A percentile compares a stretch with the other conserved stretches of the same genome.
These are phyloP conservation scores for Nannospalax galili DNA, from an alignment of 2,113 vertebrate genomes.

Conservation along the genomic window DNA sequence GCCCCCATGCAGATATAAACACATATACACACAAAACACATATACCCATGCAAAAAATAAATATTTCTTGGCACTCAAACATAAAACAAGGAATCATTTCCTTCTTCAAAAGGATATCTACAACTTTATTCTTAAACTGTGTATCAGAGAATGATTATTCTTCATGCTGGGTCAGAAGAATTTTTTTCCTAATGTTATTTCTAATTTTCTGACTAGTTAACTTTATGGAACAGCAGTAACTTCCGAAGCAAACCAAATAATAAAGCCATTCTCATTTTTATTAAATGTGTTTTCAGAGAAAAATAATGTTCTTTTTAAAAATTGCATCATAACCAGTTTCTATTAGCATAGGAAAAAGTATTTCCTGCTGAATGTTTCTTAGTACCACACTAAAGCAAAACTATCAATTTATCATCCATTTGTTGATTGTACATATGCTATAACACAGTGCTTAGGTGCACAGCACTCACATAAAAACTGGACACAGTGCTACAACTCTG, in stretches of 20 bases:
- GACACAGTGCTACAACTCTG: too few species aligned
- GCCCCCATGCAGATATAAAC: neutral
- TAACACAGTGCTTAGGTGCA: too few species aligned
- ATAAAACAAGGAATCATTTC: neutral
- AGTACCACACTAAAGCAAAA: neutral
- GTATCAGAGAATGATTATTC: neutral
- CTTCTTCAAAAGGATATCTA: neutral
- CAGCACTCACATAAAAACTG: neutral
- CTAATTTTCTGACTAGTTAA: neutral
- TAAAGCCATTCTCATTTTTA: constrained; percentile 26
- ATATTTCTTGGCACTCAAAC: neutral
- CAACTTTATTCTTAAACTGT: neutral
- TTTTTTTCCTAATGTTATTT: neutral
- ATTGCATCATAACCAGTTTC: neutral
- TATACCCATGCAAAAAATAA: neutral
- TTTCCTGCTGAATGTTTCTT: neutral
- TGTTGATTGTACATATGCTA: neutral
- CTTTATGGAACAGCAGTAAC: neutral
- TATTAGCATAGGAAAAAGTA: neutral
- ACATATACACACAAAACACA: neutral
- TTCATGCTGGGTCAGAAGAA: neutral
- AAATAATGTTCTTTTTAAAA: constrained; percentile 1
- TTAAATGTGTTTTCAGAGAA: neutral
- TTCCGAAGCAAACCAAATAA: neutral
- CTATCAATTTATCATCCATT: neutral